A percentile compares a stretch with the other conserved stretches of the same genome.
Conservation (phyloP, 2,888 invertebrate genomes). For the Aspidiotus destructor region DNA sequence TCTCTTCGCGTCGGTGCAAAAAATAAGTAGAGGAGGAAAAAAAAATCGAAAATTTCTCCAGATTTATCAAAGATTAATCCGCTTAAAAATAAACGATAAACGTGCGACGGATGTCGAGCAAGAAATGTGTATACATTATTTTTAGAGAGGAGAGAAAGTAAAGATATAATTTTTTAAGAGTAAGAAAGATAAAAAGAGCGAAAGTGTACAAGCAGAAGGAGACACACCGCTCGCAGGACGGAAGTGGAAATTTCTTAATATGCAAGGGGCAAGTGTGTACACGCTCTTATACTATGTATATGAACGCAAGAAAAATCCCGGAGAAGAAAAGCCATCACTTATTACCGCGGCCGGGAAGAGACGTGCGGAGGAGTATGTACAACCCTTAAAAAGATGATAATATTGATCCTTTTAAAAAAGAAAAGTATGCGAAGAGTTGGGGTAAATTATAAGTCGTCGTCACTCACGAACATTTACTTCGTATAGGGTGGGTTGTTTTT, state of each 20-base stretch:
- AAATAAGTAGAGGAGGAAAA: background rate
- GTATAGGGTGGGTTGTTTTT: slow-evolving; percentile 25
- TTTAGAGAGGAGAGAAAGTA: slow-evolving; percentile 7
- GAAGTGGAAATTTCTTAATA: slow-evolving; percentile 26
- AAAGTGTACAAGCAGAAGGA: slow-evolving; percentile 12
- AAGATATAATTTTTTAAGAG: slow-evolving; percentile 10
- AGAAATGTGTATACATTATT: background rate
- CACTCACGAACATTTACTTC: slow-evolving; percentile 33
- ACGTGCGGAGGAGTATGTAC: slow-evolving; percentile 33
- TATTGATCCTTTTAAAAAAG: slow-evolving; percentile 38
- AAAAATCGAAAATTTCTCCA: slow-evolving; percentile 20
- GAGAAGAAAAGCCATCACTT: slow-evolving; percentile 32
- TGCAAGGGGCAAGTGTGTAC: slow-evolving; percentile 30
- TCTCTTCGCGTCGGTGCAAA: background rate
- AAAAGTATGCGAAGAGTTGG: slow-evolving; percentile 35
- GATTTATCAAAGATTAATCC: slow-evolving; percentile 32
- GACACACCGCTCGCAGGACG: background rate
- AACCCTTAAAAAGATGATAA: slow-evolving; percentile 36
- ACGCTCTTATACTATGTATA: slow-evolving; percentile 19
- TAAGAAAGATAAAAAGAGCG: slow-evolving; percentile 11
- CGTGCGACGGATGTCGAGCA: background rate
- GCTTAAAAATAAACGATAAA: slow-evolving; percentile 26
- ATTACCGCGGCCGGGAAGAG: slow-evolving; percentile 21
- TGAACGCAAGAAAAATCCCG: slow-evolving; percentile 31
- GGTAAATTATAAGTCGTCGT: slow-evolving; percentile 33